These are phyloP conservation scores for Phoenicopterus ruber DNA, from an alignment of 2,113 vertebrate species.

Conservation along the genomic window DNA sequence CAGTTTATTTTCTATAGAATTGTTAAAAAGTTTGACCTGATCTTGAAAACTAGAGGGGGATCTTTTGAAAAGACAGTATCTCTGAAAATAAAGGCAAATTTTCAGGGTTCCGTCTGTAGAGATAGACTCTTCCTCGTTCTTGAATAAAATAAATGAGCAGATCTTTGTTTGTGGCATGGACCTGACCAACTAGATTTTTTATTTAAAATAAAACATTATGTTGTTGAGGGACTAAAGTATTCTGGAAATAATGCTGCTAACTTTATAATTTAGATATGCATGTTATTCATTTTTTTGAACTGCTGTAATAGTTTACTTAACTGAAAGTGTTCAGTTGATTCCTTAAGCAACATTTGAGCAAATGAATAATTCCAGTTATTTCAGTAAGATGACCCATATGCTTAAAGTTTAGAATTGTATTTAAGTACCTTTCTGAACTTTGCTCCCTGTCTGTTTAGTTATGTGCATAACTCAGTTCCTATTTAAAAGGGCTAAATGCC, in stretches of 20 bases:
- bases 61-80: neutral
- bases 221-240: neutral
- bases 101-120: neutral
- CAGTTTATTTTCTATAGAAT: neutral
- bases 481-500: neutral
- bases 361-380: neutral
- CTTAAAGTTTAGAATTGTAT: neutral
- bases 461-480: neutral
- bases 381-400: neutral
- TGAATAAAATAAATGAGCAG: neutral
- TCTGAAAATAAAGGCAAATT: neutral
- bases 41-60: neutral
- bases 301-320: neutral
- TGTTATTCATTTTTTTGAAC: neutral
- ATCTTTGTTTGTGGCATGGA: neutral
- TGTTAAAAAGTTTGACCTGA: neutral
- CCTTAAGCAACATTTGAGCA: neutral
- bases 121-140: neutral
- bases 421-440: conserved; percentile 8
- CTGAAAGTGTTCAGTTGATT: neutral
- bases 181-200: neutral
- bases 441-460: neutral
- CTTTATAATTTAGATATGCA: neutral
- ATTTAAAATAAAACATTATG: neutral
- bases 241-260: neutral